Conservation (phyloP, 2,113 vertebrate genomes). For the Mobula birostris region DNA sequence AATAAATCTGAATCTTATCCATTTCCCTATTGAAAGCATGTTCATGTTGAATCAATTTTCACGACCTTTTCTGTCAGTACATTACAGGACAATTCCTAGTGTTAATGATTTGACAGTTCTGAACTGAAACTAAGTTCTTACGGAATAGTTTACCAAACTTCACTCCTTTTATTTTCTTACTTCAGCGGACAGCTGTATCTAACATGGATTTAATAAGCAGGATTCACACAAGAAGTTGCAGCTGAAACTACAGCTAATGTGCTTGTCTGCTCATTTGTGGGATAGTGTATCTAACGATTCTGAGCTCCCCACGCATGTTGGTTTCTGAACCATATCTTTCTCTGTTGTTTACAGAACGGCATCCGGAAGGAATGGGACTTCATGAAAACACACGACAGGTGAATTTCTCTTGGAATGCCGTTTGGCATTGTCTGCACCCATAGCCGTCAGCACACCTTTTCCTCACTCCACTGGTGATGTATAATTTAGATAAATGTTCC, state of each 20-base stretch:
- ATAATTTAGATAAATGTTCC: neutral
- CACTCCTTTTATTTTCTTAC: neutral
- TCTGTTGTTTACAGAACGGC: conserved; percentile 64
- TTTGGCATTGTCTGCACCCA: neutral
- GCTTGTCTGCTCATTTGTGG: too few relatives aligned
- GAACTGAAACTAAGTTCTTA: neutral
- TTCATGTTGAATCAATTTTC: too few relatives aligned
- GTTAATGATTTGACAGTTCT: neutral
- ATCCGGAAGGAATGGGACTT: conserved; percentile 81
- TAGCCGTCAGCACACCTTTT: too few relatives aligned
- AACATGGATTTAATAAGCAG: neutral
- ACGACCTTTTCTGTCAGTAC: too few relatives aligned
- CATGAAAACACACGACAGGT: conserved; percentile 85
- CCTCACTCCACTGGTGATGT: neutral
- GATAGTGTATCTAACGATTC: neutral
- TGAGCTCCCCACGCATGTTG: neutral
- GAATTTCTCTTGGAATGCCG: conserved; percentile 41
- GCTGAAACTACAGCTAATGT: neutral
- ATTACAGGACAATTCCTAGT: neutral
- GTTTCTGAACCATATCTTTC: neutral
- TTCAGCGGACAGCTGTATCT: neutral
- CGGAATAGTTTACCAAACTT: neutral
- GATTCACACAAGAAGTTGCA: neutral
- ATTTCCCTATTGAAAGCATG: too few relatives aligned
- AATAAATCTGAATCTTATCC: too few relatives aligned